A percentile compares a stretch with the other conserved stretches of the same genome.
Evolutionary conservation across 2,888 invertebrate species (phyloP).

Genomic region (Apamea monoglypha): DNA sequence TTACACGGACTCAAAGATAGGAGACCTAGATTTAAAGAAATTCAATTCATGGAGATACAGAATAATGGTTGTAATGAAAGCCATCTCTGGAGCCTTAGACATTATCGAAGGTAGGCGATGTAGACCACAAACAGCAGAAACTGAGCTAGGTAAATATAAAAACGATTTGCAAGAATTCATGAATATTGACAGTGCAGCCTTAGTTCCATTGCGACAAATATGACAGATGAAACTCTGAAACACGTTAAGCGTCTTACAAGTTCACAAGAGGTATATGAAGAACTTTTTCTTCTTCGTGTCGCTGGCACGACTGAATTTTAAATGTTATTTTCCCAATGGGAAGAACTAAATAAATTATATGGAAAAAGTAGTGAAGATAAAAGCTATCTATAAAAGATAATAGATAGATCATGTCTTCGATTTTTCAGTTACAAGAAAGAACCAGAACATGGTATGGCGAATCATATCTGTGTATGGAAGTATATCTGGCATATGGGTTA

Average conservation of each 20-base stretch:
- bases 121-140: too few relatives aligned
- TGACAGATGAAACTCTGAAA: not conserved
- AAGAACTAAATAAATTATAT: not conserved
- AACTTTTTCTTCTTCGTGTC: too few relatives aligned
- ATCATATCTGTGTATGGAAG: not conserved
- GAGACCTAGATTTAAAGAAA: too few relatives aligned
- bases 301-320: too few relatives aligned
- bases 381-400: not conserved
- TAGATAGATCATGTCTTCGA: not conserved
- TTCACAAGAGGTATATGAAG: not conserved
- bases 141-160: too few relatives aligned
- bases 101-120: too few relatives aligned
- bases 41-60: too few relatives aligned
- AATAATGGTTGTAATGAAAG: too few relatives aligned
- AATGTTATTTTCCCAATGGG: not conserved
- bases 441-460: not conserved
- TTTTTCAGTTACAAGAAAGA: not conserved
- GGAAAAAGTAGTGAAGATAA: not conserved
- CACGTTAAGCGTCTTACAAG: not conserved
- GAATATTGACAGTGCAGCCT: not conserved
- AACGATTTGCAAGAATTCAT: too few relatives aligned
- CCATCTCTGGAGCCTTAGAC: too few relatives aligned
- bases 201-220: not conserved
- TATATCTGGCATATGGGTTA: not conserved
- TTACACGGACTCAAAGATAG: too few relatives aligned